phyloP scores from a whole-genome alignment of 1,140 invertebrate genomes.

The Anastrepha ludens region DNA sequence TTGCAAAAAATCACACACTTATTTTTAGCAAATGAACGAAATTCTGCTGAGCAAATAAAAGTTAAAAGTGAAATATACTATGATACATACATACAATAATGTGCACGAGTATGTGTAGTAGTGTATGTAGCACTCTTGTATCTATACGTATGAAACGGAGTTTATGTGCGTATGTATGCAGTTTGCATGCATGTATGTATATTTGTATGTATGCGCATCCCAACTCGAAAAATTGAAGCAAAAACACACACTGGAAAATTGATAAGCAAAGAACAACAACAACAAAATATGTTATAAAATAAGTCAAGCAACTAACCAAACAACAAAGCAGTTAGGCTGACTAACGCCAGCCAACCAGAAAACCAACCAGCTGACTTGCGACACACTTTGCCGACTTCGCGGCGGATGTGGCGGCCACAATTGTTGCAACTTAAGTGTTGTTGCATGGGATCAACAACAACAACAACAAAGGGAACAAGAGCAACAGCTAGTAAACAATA shows the following conservation, averaged over 20 bases:
- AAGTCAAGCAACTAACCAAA: slow-evolving; percentile 10
- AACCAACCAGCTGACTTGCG: slow-evolving; percentile 50
- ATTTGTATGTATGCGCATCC: background rate
- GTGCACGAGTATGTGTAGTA: too few species aligned
- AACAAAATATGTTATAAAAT: slow-evolving; percentile 15
- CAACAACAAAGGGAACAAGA: background rate
- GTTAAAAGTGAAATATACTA: background rate
- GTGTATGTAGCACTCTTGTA: too few species aligned
- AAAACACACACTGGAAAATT: background rate
- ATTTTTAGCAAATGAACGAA: slow-evolving; percentile 42
- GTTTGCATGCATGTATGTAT: background rate
- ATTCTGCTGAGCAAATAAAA: slow-evolving; percentile 29
- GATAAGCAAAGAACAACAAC: slow-evolving; percentile 1
- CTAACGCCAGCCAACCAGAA: slow-evolving; percentile 33
- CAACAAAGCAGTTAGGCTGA: background rate
- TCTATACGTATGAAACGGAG: too few species aligned
- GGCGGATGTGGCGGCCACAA: slow-evolving; percentile 24
- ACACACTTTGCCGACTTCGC: slow-evolving; percentile 41
- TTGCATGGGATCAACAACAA: slow-evolving; percentile 1
- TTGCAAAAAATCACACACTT: background rate
- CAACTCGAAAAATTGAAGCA: background rate
- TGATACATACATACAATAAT: background rate
- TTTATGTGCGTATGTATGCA: background rate
- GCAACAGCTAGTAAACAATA: slow-evolving; percentile 27
- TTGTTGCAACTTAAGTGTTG: slow-evolving; percentile 25